Percentiles rank a stretch among this genome's conserved stretches.
These are phyloP conservation scores for Bubalus kerabau DNA, from an alignment of 2,113 vertebrate genomes.

Conservation along the genomic window DNA sequence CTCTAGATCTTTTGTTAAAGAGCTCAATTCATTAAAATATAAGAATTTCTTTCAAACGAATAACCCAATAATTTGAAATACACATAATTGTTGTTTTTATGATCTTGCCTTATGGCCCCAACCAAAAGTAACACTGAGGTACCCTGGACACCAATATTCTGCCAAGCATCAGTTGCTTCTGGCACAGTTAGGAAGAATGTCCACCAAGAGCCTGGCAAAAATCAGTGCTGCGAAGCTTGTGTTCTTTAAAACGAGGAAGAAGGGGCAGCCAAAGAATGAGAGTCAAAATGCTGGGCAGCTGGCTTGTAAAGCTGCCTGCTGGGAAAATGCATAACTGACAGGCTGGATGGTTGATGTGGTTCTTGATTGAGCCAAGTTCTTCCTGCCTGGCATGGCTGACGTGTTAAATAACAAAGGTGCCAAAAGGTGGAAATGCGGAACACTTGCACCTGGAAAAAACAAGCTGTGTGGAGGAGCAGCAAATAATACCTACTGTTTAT, in stretches of 20 bases:
- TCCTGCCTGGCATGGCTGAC: neutral
- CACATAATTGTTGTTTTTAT: neutral
- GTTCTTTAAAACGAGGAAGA: conserved; percentile 49
- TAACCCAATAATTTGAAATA: neutral
- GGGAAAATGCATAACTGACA: conserved; percentile 13
- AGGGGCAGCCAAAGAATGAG: conserved; percentile 15
- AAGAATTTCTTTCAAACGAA: neutral
- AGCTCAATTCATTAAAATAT: neutral
- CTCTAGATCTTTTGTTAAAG: neutral
- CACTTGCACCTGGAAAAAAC: neutral
- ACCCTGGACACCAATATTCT: neutral
- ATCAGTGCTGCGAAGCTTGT: neutral
- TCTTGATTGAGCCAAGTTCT: conserved; percentile 26
- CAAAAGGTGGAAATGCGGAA: neutral
- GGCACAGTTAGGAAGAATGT: neutral
- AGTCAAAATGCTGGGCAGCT: conserved; percentile 38
- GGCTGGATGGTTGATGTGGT: conserved; percentile 12
- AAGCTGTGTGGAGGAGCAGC: neutral
- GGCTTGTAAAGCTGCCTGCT: conserved; percentile 46
- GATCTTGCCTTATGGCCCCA: neutral
- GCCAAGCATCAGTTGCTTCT: neutral
- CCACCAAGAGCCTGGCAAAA: conserved; percentile 28
- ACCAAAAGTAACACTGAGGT: neutral
- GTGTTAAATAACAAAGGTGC: conserved; percentile 9
- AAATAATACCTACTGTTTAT: neutral